Evolutionary conservation across 1,140 invertebrate genomes (phyloP), one percentile per base, ranked within the genome.

Genomic region (Ceratosolen solmsi): DNA sequence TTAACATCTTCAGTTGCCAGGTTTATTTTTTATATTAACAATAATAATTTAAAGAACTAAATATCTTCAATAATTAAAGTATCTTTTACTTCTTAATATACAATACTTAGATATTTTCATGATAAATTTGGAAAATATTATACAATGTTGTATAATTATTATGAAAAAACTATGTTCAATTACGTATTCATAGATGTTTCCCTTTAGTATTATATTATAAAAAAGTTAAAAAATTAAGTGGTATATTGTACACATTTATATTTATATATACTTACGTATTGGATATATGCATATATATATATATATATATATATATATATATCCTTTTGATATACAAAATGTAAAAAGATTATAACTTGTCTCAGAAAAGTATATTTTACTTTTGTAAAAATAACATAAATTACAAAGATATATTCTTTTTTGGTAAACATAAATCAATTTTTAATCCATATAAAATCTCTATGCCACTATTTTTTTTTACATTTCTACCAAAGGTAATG

Each of bases 401-500:
- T 27, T n/a, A 27, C 20, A 79, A 22, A 41, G 9, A 79, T n/a
- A n/a, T n/a, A n/a, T n/a, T 46, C 27, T 25, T 7, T 70, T 73
- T 73, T 54, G 25, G 71, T 54, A 56, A 33, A 22, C 27, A 22
- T 22, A 3, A 22, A 68, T 65, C 13, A 54, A 38, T 75, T 38
- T 60, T 60, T 9, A 58, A 30, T 70, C 63, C 49, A 38, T 51
- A n/a, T 38, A 56, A 79, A 68, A 38, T 70, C 11, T 58, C 36
- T 58, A 20, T 58, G 78, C 36, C 51, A 81, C n/a, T 70, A 81
- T 76, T 75, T 74, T 60, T n/a, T n/a, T 74, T 81, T 68, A 81
- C 30, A 79, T 65, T 74, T 74, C 41, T 79, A 83, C 58, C 82
- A 82, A 82, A 82, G 65, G 51, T 30, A 78, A 51, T 78, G 38